Evolutionary conservation across 2,888 invertebrate species (phyloP).

Genomic region (Odontothrips loti): DNA sequence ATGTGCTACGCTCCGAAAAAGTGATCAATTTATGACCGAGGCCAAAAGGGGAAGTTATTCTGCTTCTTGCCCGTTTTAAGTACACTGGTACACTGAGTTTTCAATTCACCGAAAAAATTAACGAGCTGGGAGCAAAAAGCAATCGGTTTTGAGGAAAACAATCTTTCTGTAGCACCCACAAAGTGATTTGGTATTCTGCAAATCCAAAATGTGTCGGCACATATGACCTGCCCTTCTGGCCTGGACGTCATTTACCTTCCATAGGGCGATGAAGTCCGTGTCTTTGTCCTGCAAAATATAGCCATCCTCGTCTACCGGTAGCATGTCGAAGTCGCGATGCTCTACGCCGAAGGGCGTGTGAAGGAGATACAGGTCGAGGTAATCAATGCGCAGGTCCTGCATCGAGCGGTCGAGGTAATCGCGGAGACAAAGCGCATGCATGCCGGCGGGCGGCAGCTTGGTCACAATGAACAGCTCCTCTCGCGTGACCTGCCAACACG

Average conservation of each 20-base stretch:
- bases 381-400: constrained; percentile 64
- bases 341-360: constrained; percentile 59
- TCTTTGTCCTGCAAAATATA: background rate
- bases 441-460: constrained; percentile 59
- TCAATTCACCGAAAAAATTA: too few relatives aligned
- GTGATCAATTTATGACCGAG: too few relatives aligned
- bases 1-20: too few relatives aligned
- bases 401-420: constrained; percentile 64
- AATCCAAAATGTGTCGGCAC: too few relatives aligned
- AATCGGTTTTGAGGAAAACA: too few relatives aligned
- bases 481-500: constrained; percentile 52
- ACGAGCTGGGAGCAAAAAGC: too few relatives aligned
- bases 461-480: constrained; percentile 79
- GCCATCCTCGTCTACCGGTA: background rate
- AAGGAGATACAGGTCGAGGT: constrained; percentile 75
- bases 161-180: too few relatives aligned
- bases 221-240: too few relatives aligned
- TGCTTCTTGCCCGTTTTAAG: too few relatives aligned
- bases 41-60: too few relatives aligned
- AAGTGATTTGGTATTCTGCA: too few relatives aligned
- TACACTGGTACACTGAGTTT: too few relatives aligned
- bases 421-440: constrained; percentile 58
- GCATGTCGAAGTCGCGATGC: background rate
- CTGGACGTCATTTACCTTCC: constrained; percentile 52
- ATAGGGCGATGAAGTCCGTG: constrained; percentile 68